Evolutionary conservation across 2,888 invertebrate genomes (phyloP), one percentile per base, ranked within the genome.

Genomic region (Drosophila testacea): DNA sequence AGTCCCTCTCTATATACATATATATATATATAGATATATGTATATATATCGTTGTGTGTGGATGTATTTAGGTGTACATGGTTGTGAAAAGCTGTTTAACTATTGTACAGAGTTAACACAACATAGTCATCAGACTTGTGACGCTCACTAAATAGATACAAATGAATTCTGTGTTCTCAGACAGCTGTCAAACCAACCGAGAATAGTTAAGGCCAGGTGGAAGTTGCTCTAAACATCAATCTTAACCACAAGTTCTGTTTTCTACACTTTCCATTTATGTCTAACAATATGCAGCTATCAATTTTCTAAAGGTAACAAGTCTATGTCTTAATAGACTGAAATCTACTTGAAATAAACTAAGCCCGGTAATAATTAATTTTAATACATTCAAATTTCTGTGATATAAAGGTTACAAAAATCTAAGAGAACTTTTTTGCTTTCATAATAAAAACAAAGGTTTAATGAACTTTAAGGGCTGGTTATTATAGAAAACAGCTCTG

Each of bases 101-200:
- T 77, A 55, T 52, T 67, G 51, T 42, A 48, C 16, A 47, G 57
- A 47, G 71, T 61, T 47, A 59, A 34, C 69, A 62, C 36, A 56
- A 60, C 64, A 38, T 7, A 69, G 62, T 44, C 61, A 63, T 69
- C 59, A 65, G 57, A 47, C 66, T 69, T 63, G 79, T 48, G 41
- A 77, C 76, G 42, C 50, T 57, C 36, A 60, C 48, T 38, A 42
- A 71, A 74, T 54, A 63, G 73, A 73, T 61, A 64, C 52, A 56
- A 73, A 77, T 73, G 63, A 50, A 63, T 61, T 66, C 13, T 16
- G 51, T 44, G 62, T 32, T 7, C 28, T 30, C 10, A 30, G 56
- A 38, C 59, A 61, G 50, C 51, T 63, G 62, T 62, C 69, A 52
- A 34, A 57, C 30, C 34, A 34, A 54, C n/a, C 5, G 10, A 28